phyloP scores from a whole-genome alignment of 2,888 invertebrate genomes.

The Sympetrum striolatum region DNA sequence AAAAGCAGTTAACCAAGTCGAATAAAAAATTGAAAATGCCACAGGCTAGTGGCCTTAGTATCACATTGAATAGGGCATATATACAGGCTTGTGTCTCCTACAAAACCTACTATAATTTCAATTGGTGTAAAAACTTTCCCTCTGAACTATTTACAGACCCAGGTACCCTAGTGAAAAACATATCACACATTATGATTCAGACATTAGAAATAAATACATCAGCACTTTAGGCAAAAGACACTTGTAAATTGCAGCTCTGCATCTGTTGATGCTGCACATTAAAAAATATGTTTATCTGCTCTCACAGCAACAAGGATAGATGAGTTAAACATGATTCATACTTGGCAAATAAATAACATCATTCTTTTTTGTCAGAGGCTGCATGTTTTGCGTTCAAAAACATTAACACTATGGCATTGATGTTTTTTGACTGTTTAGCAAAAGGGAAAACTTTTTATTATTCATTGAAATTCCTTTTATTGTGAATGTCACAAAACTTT shows the following conservation, averaged over 20 bases:
- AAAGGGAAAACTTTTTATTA: too few relatives aligned
- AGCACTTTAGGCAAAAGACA: conserved; percentile 45
- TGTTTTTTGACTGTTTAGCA: neutral
- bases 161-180: conserved; percentile 44
- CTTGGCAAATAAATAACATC: conserved; percentile 27
- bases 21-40: neutral
- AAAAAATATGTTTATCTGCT: conserved; percentile 41
- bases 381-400: neutral
- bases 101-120: conserved; percentile 35
- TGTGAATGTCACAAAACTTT: too few relatives aligned
- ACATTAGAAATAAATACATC: conserved; percentile 44
- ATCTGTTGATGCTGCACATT: conserved; percentile 36
- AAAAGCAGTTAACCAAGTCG: neutral
- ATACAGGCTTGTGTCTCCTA: conserved; percentile 30
- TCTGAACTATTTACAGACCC: conserved; percentile 41
- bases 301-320: conserved; percentile 27
- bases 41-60: conserved; percentile 21
- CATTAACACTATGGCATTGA: neutral
- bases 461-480: too few relatives aligned
- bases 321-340: conserved; percentile 31
- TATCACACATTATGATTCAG: conserved; percentile 42
- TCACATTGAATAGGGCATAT: conserved; percentile 39
- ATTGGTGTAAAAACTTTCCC: conserved; percentile 43
- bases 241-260: conserved; percentile 44
- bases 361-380: conserved; percentile 23